Conservation (phyloP, 2,888 invertebrate genomes). For the Catocala sponsa region DNA sequence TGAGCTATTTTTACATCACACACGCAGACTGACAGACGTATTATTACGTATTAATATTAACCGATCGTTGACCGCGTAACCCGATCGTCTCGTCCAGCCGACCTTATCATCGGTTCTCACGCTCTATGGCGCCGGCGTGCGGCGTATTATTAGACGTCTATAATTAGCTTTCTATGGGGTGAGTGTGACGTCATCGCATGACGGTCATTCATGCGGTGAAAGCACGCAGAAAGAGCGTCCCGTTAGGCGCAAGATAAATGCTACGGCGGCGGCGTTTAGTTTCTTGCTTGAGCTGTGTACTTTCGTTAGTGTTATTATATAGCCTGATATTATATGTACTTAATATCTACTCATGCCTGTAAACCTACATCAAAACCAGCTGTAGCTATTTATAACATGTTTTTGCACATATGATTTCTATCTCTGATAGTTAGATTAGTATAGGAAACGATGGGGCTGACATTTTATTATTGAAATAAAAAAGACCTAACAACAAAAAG, state of each 20-base stretch:
- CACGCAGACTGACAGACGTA: background rate
- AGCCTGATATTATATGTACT: no score
- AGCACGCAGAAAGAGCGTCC: constrained; percentile 5
- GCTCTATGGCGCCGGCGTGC: constrained; percentile 38
- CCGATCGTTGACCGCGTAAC: constrained; percentile 50
- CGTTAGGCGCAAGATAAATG: background rate
- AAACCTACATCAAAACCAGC: no score
- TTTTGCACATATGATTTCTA: no score
- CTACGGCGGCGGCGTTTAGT: no score
- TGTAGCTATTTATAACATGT: no score
- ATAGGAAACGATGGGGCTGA: no score
- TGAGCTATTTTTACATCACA: no score
- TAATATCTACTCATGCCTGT: no score
- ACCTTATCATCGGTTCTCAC: constrained; percentile 50
- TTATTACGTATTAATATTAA: constrained; percentile 7
- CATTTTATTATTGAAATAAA: no score
- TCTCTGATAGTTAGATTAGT: no score
- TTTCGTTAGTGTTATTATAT: no score
- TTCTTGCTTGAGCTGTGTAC: background rate
- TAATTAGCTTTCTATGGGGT: constrained; percentile 12
- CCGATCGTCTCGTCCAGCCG: constrained; percentile 41
- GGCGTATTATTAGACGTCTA: constrained; percentile 28
- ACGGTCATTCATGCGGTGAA: background rate
- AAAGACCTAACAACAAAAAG: no score
- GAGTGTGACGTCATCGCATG: constrained; percentile 3